Evolutionary conservation across 2,888 invertebrate genomes (phyloP).

Genomic region (Taenaris catops): DNA sequence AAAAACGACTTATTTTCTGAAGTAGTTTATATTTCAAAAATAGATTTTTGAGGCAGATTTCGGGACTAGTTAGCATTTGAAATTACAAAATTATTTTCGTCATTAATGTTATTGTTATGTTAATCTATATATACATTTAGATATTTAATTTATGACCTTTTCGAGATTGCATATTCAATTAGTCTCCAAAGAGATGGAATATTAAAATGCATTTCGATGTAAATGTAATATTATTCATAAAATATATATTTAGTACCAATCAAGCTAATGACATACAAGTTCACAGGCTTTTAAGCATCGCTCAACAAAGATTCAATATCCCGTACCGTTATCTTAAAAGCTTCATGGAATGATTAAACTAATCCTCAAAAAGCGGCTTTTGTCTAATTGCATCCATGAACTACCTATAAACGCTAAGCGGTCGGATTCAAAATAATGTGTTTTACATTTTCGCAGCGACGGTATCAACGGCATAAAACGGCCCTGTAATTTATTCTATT

Average conservation of each 20-base stretch:
- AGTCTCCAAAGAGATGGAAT: no score
- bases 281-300: slow-evolving; percentile 18
- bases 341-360: slow-evolving; percentile 40
- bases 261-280: slow-evolving; percentile 15
- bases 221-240: no score
- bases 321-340: slow-evolving; percentile 45
- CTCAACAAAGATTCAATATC: slow-evolving; percentile 23
- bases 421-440: slow-evolving; percentile 77
- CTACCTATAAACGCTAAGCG: slow-evolving; percentile 76
- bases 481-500: slow-evolving; percentile 80
- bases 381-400: slow-evolving; percentile 64
- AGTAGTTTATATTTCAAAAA: no score
- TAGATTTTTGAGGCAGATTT: no score
- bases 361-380: slow-evolving; percentile 68
- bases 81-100: no score
- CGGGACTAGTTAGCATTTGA: no score
- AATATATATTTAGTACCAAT: slow-evolving; percentile 19
- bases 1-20: no score
- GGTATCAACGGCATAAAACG: slow-evolving; percentile 78
- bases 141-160: no score
- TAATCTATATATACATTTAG: no score
- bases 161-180: no score
- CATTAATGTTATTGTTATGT: no score
- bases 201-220: no score
- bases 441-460: slow-evolving; percentile 74